Base-by-base conservation (phyloP, 2,113 vertebrate species). In the Apteryx owenii region DNA sequence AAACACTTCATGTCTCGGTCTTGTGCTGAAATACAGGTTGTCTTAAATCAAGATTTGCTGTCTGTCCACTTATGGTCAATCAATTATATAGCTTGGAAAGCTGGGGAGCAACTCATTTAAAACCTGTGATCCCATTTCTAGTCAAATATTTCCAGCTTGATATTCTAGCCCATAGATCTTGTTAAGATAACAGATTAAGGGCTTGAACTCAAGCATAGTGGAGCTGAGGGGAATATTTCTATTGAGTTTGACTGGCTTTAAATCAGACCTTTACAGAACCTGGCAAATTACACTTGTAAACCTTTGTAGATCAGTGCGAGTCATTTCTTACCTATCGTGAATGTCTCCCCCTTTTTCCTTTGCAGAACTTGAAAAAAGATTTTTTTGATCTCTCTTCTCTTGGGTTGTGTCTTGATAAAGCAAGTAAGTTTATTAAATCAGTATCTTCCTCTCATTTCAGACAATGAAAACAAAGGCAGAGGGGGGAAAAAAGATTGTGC, bases 101-200 rank as follows among this genome's bases (percentile, higher is more conserved):
- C 14, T 90, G 60, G 44, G 69, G 61, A 97, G 42, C 42, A 65
- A 42, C 69, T 78, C 60, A 8, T 42, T 95, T 73, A 88, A 79
- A 48, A 62, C 54, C 38, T 79, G 48, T 75, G 85, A 90, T 83
- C 83, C 17, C 6, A 12, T 93, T 93, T 95, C 85, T 72, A 92
- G 56, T 68, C 42, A 72, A 44, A 70, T 48, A 76, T 84, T 90
- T 90, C 65, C 80, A 81, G 13, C 0, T 75, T 68, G 90, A 94
- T 88, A 86, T 78, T 92, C 72, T 75, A 78, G 60, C 64, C 69
- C 75, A 65, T 75, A 88, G 88, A 97, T 94, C 72, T 92, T 85
- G 79, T 93, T 95, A 92, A 90, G 88, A 94, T 94, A 94, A 88
- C 53, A 93, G 80, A 92, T 79, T 84, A 94, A 88, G 82, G 85